Base-by-base conservation (phyloP, 2,888 invertebrate genomes). In the Tipula confusa region DNA sequence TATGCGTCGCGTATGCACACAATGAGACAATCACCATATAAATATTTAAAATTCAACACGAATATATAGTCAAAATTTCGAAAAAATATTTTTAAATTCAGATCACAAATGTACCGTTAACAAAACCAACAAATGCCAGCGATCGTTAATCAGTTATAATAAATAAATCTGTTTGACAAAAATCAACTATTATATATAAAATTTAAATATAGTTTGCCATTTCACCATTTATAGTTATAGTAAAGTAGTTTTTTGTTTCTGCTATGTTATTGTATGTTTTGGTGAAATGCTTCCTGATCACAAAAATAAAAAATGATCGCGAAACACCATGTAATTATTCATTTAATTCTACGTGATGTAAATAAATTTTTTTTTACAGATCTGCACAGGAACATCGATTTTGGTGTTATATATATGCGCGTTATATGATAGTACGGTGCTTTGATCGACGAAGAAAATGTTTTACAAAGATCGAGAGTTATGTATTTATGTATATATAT, bases 71-170 rank as follows among this genome's bases (percentile, higher is more conserved):
- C 18, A 18, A 48, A 48, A 48, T 48, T 48, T 48, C 48, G 6
- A 48, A 33, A 9, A 33, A 9, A 48, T 48, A 18, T 3, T 64
- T 64, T 64, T 24, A 64, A 64, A 64, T 64, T 64, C 64, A 64
- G 64, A 64, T 64, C 64, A 64, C 64, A 64, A 64, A n/a, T 64
- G 24, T 64, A 64, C 64, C 64, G 64, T 64, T 64, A 64, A 24
- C 7, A 13, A 13, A 64, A 48, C 18, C 15, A 48, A 48, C 48
- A 48, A 48, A 48, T 48, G 15, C 18, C 18, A 48, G 48, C 18
- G 48, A 48, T 18, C 48, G 18, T 48, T 6, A 48, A 64, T 64
- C 64, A 64, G 64, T 18, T 64, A n/a, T n/a, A n/a, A n/a, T n/a
- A n/a, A 64, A 64, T 15, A 15, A 1, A 43, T 64, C 18, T 24